Evolutionary conservation across 2,888 invertebrate genomes (phyloP).

Genomic region (Ectropis crepuscularia): DNA sequence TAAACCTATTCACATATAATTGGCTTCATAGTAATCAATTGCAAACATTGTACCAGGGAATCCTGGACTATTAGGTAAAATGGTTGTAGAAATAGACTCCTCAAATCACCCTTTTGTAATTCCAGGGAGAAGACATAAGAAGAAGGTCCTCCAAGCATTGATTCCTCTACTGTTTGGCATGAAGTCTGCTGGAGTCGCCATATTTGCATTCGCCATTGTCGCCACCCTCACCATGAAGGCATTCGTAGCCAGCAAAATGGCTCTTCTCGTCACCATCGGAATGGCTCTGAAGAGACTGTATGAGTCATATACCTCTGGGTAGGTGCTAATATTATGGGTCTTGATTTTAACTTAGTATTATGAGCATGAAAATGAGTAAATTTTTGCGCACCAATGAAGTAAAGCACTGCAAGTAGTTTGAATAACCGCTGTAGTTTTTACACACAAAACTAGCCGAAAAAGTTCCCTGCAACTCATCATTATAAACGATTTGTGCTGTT

Average conservation of each 20-base stretch:
- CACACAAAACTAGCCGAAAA: no score
- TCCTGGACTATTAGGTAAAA: no score
- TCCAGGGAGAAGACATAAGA: conserved; percentile 77
- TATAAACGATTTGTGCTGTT: no score
- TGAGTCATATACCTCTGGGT: conserved; percentile 83
- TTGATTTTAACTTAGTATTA: conserved; percentile 16
- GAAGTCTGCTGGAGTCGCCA: conserved; percentile 87
- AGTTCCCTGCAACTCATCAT: no score
- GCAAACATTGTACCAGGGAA: no score
- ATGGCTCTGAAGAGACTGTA: conserved; percentile 86
- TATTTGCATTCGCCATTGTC: conserved; percentile 86
- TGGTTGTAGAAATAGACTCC: background rate
- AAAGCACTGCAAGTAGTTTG: background rate
- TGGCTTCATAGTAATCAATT: no score
- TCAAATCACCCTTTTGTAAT: conserved; percentile 1
- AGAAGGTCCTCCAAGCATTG: conserved; percentile 86
- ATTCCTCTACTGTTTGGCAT: conserved; percentile 88
- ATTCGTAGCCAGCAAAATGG: conserved; percentile 88
- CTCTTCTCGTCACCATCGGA: conserved; percentile 86
- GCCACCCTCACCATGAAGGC: conserved; percentile 88
- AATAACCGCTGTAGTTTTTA: background rate
- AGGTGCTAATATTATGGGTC: conserved; percentile 46
- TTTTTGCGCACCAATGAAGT: conserved; percentile 29
- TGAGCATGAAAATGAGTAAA: conserved; percentile 29
- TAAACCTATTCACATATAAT: no score